Percentiles rank a stretch among this genome's conserved stretches.
These are phyloP conservation scores for Rhodinocichla rosea DNA, from an alignment of 2,113 vertebrate genomes.

Conservation along the genomic window DNA sequence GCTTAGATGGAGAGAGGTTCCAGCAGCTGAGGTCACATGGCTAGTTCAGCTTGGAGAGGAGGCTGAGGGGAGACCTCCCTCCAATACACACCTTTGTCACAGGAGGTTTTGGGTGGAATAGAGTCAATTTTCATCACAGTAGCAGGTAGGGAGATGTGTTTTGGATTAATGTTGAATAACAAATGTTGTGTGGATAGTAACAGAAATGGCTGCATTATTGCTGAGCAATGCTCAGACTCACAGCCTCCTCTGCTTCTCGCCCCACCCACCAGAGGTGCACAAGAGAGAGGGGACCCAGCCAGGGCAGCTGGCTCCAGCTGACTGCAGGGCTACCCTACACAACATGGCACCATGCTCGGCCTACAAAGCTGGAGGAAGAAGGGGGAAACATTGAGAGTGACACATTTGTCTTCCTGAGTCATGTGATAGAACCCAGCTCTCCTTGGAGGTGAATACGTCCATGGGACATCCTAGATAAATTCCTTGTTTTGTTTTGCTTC, in stretches of 20 bases:
- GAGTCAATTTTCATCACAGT: background rate
- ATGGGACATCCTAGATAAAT: rapidly evolving
- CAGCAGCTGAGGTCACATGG: background rate
- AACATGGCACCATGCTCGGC: background rate
- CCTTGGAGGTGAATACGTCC: background rate
- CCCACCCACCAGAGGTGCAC: background rate
- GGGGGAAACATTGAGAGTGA: background rate
- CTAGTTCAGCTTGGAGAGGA: background rate
- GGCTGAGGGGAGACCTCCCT: background rate
- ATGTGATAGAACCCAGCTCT: background rate
- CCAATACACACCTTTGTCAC: background rate
- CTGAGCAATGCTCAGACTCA: background rate
- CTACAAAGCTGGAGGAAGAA: background rate
- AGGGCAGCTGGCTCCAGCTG: background rate
- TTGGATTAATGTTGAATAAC: background rate
- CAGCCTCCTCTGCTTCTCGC: background rate
- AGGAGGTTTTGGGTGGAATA: background rate
- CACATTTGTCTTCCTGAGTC: background rate
- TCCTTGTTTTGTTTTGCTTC: background rate
- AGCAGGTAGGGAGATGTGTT: background rate
- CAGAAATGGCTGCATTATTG: background rate
- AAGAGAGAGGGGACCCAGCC: background rate
- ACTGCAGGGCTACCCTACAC: background rate
- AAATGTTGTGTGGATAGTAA: background rate
- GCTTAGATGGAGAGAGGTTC: background rate